phyloP scores from a whole-genome alignment of 2,888 invertebrate species.

The Leptopilina drosophilae region DNA sequence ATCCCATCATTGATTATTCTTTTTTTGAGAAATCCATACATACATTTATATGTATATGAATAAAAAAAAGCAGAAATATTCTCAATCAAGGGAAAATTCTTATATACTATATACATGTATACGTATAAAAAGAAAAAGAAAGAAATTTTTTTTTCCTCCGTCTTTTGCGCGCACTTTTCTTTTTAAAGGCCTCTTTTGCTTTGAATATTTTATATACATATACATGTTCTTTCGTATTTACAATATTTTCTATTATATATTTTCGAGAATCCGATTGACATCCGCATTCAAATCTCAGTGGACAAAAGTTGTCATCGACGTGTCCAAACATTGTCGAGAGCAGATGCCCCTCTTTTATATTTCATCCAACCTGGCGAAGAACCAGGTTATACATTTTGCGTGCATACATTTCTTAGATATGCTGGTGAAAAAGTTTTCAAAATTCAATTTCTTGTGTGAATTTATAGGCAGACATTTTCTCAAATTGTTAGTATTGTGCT shows the following conservation, averaged over 20 bases:
- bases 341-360: constrained; percentile 67
- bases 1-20: constrained; percentile 1
- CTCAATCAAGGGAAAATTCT: background rate
- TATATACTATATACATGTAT: too few species aligned
- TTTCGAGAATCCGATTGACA: constrained; percentile 60
- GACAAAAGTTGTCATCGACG: constrained; percentile 72
- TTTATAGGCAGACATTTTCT: background rate
- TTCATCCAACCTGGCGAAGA: constrained; percentile 25
- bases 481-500: too few species aligned
- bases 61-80: background rate
- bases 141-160: constrained; percentile 22
- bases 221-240: constrained; percentile 66
- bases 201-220: constrained; percentile 45
- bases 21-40: background rate
- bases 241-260: constrained; percentile 71
- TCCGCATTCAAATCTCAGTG: constrained; percentile 71
- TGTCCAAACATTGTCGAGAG: constrained; percentile 75
- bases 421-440: background rate
- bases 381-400: background rate
- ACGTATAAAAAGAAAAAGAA: background rate
- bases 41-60: too few species aligned
- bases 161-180: background rate
- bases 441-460: constrained; percentile 11
- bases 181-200: constrained; percentile 3
- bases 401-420: constrained; percentile 9